phyloP scores from a whole-genome alignment of 2,797 vertebrate species.

The Alouatta caraya region DNA sequence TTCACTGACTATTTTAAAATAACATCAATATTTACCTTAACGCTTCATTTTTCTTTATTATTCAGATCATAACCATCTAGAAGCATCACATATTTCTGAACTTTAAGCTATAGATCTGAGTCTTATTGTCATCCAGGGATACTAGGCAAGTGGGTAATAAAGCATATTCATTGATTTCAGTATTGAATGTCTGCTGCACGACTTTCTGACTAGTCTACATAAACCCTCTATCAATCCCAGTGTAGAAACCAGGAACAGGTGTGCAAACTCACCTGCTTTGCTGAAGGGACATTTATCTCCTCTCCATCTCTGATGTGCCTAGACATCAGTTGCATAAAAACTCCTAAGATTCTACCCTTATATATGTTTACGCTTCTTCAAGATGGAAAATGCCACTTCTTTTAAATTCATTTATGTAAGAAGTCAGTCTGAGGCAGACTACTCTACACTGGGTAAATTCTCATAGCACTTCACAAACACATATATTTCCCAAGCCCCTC shows the following conservation, averaged over 20 bases:
- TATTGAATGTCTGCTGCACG: not conserved
- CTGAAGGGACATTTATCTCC: not conserved
- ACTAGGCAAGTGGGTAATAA: not conserved
- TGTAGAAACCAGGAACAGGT: not conserved
- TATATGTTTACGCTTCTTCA: not conserved
- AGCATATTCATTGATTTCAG: not conserved
- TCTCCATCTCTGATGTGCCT: not conserved
- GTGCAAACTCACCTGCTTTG: not conserved
- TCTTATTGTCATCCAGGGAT: not conserved
- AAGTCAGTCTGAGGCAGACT: not conserved
- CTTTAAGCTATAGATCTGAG: not conserved
- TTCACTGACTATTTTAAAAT: not conserved
- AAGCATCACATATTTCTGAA: not conserved
- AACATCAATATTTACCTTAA: not conserved
- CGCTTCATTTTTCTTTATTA: not conserved
- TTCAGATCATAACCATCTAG: not conserved
- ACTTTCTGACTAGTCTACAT: not conserved
- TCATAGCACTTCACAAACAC: not conserved
- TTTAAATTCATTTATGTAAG: not conserved
- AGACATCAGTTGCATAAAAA: not conserved
- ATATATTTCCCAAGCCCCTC: not conserved
- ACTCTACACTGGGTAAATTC: not conserved
- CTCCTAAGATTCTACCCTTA: not conserved
- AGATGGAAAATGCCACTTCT: not conserved
- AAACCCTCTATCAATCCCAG: not conserved